Conservation (phyloP, 2,113 vertebrate genomes). For the Hemiprocne comata region DNA sequence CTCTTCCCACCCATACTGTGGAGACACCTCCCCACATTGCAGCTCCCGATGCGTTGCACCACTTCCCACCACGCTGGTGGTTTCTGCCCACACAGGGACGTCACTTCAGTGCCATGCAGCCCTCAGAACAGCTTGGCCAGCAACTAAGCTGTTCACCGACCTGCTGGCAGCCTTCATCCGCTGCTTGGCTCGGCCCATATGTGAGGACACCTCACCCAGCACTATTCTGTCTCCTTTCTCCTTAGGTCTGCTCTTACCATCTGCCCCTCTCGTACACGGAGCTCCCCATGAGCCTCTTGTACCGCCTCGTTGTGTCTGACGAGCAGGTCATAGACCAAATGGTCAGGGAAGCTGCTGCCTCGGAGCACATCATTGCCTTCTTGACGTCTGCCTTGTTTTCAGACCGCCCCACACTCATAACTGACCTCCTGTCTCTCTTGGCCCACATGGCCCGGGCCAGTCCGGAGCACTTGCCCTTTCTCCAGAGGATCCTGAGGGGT, state of each 20-base stretch:
- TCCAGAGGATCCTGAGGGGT: slow-evolving; percentile 69
- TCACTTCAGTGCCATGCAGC: not conserved
- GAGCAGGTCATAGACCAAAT: slow-evolving; percentile 72
- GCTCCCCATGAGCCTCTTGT: slow-evolving; percentile 86
- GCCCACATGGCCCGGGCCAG: slow-evolving; percentile 72
- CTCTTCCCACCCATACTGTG: not conserved
- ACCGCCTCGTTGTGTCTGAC: slow-evolving; percentile 82
- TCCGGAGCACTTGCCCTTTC: slow-evolving; percentile 62
- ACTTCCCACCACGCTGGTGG: not conserved
- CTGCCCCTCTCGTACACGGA: slow-evolving; percentile 74
- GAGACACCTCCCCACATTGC: not conserved
- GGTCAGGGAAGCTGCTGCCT: slow-evolving; percentile 52
- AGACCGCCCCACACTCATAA: slow-evolving; percentile 69
- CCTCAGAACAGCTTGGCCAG: not conserved
- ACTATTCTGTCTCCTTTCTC: not conserved
- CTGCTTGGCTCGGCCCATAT: not conserved
- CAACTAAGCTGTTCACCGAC: not conserved
- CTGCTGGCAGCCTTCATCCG: not conserved
- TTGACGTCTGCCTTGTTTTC: slow-evolving; percentile 61
- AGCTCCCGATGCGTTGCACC: not conserved
- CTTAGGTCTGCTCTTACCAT: slow-evolving; percentile 81
- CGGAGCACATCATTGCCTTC: slow-evolving; percentile 49
- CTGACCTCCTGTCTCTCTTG: slow-evolving; percentile 86
- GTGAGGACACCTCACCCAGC: not conserved
- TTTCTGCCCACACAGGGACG: not conserved